Conservation (phyloP, 2,888 invertebrate species). For the Drosophila peninsularis region DNA sequence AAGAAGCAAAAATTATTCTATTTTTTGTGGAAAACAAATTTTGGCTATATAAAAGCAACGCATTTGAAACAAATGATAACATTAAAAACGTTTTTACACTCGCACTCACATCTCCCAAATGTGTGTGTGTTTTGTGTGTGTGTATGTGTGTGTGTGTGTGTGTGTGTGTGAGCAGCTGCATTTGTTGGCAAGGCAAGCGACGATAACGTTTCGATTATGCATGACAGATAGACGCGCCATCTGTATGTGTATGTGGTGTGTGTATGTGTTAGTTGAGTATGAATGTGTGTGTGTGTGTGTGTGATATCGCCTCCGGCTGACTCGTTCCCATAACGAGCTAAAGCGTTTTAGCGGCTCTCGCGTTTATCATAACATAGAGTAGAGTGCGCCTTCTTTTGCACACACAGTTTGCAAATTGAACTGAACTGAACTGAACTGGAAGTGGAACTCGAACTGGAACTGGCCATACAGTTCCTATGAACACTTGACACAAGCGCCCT, state of each 20-base stretch:
- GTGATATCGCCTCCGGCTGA: slow-evolving; percentile 42
- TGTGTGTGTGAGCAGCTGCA: slow-evolving; percentile 62
- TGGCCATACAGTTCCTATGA: slow-evolving; percentile 79
- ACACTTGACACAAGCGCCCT: slow-evolving; percentile 88
- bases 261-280: slow-evolving; percentile 8
- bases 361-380: slow-evolving; percentile 53
- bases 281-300: slow-evolving; percentile 24
- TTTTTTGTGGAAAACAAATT: slow-evolving; percentile 73
- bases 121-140: slow-evolving; percentile 37
- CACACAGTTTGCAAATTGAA: slow-evolving; percentile 24
- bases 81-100: slow-evolving; percentile 43
- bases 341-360: slow-evolving; percentile 29
- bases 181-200: slow-evolving; percentile 77
- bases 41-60: slow-evolving; percentile 75
- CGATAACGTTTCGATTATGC: slow-evolving; percentile 53
- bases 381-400: slow-evolving; percentile 25
- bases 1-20: slow-evolving; percentile 73
- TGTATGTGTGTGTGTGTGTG: slow-evolving; percentile 23
- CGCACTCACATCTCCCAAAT: slow-evolving; percentile 47
- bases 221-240: slow-evolving; percentile 41
- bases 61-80: slow-evolving; percentile 66
- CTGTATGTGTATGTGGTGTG: slow-evolving; percentile 22
- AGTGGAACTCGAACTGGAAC: slow-evolving; percentile 24
- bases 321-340: slow-evolving; percentile 15
- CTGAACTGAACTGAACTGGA: slow-evolving; percentile 25